Conservation (phyloP, 2,888 invertebrate genomes). For the Clusia tigrina region DNA sequence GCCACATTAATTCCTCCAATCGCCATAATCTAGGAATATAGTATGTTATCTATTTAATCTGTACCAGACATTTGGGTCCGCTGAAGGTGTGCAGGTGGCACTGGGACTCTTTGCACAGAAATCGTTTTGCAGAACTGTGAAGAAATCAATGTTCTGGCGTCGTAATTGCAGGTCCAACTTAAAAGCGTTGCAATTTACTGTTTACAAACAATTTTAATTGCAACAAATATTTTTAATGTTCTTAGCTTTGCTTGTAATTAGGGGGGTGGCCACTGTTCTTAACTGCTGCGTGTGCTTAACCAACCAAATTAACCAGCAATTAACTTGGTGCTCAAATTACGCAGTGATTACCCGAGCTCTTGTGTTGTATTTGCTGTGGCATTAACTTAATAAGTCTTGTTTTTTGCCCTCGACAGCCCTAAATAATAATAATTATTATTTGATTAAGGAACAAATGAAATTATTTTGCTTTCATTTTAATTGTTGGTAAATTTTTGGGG, state of each 20-base stretch:
- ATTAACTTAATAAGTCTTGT: no score
- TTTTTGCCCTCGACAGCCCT: no score
- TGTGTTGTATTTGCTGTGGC: not conserved
- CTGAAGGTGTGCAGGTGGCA: no score
- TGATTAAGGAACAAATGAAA: conserved; percentile 56
- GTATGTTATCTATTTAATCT: no score
- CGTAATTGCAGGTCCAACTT: no score
- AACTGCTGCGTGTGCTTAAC: not conserved
- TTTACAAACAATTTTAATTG: conserved; percentile 17
- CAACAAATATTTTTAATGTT: conserved; percentile 50
- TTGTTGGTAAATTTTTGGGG: conserved; percentile 48
- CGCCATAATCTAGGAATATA: no score
- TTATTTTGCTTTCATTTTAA: conserved; percentile 54
- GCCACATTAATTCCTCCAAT: no score
- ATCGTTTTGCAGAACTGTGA: no score
- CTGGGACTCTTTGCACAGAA: no score
- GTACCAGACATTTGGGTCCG: no score
- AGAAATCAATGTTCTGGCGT: no score
- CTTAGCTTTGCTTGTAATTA: conserved; percentile 26
- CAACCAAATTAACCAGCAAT: conserved; percentile 4
- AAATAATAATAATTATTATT: conserved; percentile 43
- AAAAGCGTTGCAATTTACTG: no score
- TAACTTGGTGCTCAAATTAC: conserved; percentile 5
- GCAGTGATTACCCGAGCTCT: conserved; percentile 20
- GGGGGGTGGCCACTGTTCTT: not conserved